These are phyloP conservation scores for Phengaris arion DNA, from an alignment of 2,888 invertebrate genomes.

Conservation along the genomic window DNA sequence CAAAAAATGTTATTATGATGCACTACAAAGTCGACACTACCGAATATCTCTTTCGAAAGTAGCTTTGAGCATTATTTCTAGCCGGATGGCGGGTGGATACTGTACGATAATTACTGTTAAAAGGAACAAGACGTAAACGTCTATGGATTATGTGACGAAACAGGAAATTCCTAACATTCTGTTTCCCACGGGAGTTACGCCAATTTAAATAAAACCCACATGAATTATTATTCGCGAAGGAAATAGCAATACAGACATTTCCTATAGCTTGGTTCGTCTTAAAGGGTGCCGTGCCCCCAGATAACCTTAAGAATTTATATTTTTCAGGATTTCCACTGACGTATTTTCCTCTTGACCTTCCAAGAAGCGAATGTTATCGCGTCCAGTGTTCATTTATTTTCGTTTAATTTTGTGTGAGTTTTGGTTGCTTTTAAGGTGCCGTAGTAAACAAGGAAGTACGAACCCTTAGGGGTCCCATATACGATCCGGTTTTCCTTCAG, in stretches of 20 bases:
- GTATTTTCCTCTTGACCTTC: neutral
- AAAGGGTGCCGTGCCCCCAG: too few relatives aligned
- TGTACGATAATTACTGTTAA: too few relatives aligned
- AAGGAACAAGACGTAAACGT: neutral
- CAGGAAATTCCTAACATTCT: neutral
- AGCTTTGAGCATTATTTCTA: too few relatives aligned
- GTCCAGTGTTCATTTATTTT: neutral
- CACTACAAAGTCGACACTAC: too few relatives aligned
- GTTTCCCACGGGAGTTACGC: neutral
- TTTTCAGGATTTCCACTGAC: neutral
- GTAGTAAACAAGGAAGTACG: too few relatives aligned
- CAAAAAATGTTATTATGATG: neutral
- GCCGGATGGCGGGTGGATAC: too few relatives aligned
- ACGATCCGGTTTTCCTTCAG: too few relatives aligned
- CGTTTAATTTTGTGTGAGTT: neutral
- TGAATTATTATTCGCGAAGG: neutral
- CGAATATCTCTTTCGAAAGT: too few relatives aligned
- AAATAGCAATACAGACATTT: neutral
- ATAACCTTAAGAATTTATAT: neutral
- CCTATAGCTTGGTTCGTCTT: neutral
- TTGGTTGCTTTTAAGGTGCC: neutral
- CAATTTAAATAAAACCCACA: neutral
- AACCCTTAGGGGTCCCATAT: too few relatives aligned
- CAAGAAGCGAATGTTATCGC: neutral
- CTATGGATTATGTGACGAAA: neutral